Base-by-base conservation (phyloP, 2,797 vertebrate genomes). In the Malurus splendens region DNA sequence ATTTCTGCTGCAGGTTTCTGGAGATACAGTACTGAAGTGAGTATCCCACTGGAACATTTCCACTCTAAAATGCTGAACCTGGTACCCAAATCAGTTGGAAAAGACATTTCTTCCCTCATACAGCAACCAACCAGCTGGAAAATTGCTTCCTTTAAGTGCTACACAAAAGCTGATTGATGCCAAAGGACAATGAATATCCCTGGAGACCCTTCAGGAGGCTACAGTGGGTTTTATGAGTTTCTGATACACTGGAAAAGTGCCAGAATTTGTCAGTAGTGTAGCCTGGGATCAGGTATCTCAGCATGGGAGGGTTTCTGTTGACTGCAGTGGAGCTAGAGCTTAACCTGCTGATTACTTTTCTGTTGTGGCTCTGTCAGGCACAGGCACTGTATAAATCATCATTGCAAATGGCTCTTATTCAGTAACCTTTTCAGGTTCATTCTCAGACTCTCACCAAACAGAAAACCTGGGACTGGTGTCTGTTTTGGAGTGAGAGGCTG, bases 71-170 rank as follows among this genome's bases (percentile, higher is more conserved):
- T 1, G 3, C 65, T 70, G 32, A 61, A 66, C 19, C 51, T 73
- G 48, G 48, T 89, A 59, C 27, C 64, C 80, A 80, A 61, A 93
- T 64, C 48, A 55, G 28, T 28, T 70, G 59, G 47, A 82, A 90
- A 84, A 87, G 44, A 51, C 19, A 57, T 85, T 90, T 90, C 28
- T 86, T 42, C 56, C 66, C 18, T 74, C 39, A 59, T 59, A n/a
- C 62, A 82, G 56, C 72, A 95, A 65, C 57, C 66, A 92, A 78
- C 24, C 65, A 78, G 22, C 83, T 91, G 64, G 83, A 95, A 94
- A 93, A 91, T 85, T 83, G 59, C 57, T 78, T 86, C 67, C 36
- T 75, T 61, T n/a, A 4, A 84, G 47, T 24, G 38, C 45, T 67
- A 66, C 20, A 79, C 67, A 41, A 78, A 77, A 91, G 20, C 1